Evolutionary conservation across 2,888 invertebrate genomes (phyloP).

Genomic region (Heliconius aoede): DNA sequence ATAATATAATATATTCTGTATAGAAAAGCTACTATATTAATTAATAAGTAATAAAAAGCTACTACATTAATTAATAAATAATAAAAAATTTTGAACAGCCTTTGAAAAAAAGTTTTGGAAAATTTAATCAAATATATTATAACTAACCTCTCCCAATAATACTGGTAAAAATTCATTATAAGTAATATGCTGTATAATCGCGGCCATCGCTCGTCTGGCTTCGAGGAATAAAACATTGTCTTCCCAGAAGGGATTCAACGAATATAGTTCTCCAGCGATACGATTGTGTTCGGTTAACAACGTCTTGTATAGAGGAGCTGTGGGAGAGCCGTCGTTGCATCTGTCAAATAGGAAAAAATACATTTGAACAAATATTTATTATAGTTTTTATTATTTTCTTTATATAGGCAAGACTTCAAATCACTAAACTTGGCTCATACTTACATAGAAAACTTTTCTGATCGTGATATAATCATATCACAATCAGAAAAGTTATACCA

Average conservation of each 20-base stretch:
- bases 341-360: conserved; percentile 54
- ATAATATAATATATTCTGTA: neutral
- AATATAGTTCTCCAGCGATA: conserved; percentile 87
- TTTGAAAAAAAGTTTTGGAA: too few species aligned
- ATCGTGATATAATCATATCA: too few species aligned
- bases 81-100: neutral
- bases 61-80: too few species aligned
- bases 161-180: conserved; percentile 92
- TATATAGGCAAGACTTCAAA: too few species aligned
- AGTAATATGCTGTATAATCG: conserved; percentile 92
- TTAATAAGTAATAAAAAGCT: too few species aligned
- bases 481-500: too few species aligned
- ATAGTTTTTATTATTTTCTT: neutral
- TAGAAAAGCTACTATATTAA: neutral
- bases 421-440: too few species aligned
- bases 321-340: conserved; percentile 85
- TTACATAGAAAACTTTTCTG: too few species aligned
- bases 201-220: conserved; percentile 88
- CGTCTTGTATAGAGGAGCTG: conserved; percentile 88
- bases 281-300: conserved; percentile 91
- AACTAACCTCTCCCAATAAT: conserved; percentile 87
- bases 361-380: neutral
- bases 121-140: neutral
- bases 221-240: conserved; percentile 91
- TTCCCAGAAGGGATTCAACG: conserved; percentile 90